These are phyloP conservation scores for Idaea biselata DNA, from an alignment of 2,888 invertebrate genomes.

Conservation along the genomic window DNA sequence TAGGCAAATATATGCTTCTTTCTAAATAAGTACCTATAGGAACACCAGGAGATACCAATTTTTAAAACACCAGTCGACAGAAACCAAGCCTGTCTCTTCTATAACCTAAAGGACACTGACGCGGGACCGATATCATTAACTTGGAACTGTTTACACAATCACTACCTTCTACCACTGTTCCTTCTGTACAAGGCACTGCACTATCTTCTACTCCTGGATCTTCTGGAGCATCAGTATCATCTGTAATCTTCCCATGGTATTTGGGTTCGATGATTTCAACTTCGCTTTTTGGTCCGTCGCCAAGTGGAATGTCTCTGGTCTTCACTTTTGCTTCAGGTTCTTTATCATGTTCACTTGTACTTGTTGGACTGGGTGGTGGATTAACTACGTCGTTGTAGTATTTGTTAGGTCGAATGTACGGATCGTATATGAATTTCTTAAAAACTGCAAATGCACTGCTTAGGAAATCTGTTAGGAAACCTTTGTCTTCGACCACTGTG, in stretches of 20 bases:
- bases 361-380: not conserved
- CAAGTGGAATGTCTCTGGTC: conserved; percentile 23
- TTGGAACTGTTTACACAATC: conserved; percentile 50
- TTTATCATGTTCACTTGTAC: conserved; percentile 5
- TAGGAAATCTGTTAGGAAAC: conserved; percentile 42
- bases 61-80: conserved; percentile 49
- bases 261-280: conserved; percentile 61
- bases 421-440: conserved; percentile 55
- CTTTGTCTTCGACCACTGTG: conserved; percentile 19
- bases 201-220: not conserved
- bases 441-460: conserved; percentile 51
- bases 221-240: conserved; percentile 22
- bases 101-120: conserved; percentile 63
- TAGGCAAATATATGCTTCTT: not conserved
- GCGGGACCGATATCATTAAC: conserved; percentile 57
- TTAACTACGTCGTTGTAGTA: not conserved
- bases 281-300: conserved; percentile 51
- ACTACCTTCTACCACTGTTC: conserved; percentile 35
- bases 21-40: not conserved
- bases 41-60: not conserved
- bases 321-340: conserved; percentile 20
- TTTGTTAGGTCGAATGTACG: not conserved
- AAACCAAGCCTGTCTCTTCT: conserved; percentile 55
- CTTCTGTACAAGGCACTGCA: conserved; percentile 42
- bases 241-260: conserved; percentile 51